Percentiles rank a stretch among this genome's conserved stretches.
Conservation (phyloP, 2,797 vertebrate species). For the Myotis planiceps region DNA sequence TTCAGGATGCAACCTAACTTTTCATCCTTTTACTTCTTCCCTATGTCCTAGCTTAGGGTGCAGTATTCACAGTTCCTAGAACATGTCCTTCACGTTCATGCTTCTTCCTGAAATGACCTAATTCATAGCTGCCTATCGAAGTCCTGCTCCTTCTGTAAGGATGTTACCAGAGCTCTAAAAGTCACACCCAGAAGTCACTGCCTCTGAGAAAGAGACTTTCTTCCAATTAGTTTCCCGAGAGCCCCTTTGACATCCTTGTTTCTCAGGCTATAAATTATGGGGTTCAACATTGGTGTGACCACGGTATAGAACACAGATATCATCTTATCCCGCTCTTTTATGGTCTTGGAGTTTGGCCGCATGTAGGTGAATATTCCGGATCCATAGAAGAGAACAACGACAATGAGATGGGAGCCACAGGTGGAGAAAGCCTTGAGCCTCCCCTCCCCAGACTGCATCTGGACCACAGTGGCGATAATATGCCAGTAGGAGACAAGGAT, state of each 20-base stretch:
- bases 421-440: slow-evolving; percentile 77
- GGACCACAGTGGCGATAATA: slow-evolving; percentile 68
- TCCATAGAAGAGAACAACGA: slow-evolving; percentile 76
- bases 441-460: slow-evolving; percentile 43
- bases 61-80: neutral
- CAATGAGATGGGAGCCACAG: slow-evolving; percentile 74
- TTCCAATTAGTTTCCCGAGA: slow-evolving; percentile 35
- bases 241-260: slow-evolving; percentile 79
- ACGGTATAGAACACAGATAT: slow-evolving; percentile 78
- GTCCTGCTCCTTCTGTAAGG: neutral
- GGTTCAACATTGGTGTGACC: slow-evolving; percentile 80
- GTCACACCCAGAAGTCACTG: neutral
- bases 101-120: neutral
- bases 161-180: neutral
- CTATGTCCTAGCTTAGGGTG: neutral
- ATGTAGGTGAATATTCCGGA: slow-evolving; percentile 79
- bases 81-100: neutral
- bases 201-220: neutral
- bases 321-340: slow-evolving; percentile 42
- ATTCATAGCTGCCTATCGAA: neutral
- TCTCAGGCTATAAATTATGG: slow-evolving; percentile 80
- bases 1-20: neutral
- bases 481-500: slow-evolving; percentile 72
- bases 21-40: neutral
- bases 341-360: slow-evolving; percentile 60